Conservation (phyloP, 2,888 invertebrate species). For the Drosophila mayaguana region DNA sequence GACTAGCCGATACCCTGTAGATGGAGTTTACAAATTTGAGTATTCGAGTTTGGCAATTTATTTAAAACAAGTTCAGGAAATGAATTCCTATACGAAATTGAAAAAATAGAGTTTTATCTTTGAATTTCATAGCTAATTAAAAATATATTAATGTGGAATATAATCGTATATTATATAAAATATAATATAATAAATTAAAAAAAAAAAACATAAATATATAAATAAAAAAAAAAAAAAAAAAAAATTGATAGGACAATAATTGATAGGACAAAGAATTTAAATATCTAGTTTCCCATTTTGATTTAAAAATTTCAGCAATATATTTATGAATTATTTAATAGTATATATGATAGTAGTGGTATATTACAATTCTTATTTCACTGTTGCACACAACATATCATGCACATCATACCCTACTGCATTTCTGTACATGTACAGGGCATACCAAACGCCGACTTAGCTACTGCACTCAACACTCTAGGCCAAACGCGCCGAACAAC, state of each 20-base stretch:
- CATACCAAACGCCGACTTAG: slow-evolving; percentile 1
- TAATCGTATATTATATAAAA: too few relatives aligned
- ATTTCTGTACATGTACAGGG: neutral
- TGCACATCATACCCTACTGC: neutral
- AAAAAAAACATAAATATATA: too few relatives aligned
- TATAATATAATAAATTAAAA: too few relatives aligned
- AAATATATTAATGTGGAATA: too few relatives aligned
- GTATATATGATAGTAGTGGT: neutral
- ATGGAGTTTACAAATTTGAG: neutral
- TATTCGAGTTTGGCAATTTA: neutral
- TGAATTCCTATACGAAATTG: neutral
- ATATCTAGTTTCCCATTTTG: too few relatives aligned
- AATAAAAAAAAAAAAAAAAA: too few relatives aligned
- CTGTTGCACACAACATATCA: neutral
- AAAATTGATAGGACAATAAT: too few relatives aligned
- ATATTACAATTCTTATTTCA: too few relatives aligned
- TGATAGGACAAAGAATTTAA: too few relatives aligned
- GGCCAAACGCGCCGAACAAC: neutral
- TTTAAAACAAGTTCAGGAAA: neutral
- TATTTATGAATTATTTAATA: neutral
- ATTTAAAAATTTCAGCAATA: too few relatives aligned
- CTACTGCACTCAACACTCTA: slow-evolving; percentile 1
- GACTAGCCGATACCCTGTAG: neutral
- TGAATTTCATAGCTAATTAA: too few relatives aligned
- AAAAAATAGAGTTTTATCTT: too few relatives aligned